phyloP scores from a whole-genome alignment of 2,113 vertebrate genomes.

The Nesogale talazaci region DNA sequence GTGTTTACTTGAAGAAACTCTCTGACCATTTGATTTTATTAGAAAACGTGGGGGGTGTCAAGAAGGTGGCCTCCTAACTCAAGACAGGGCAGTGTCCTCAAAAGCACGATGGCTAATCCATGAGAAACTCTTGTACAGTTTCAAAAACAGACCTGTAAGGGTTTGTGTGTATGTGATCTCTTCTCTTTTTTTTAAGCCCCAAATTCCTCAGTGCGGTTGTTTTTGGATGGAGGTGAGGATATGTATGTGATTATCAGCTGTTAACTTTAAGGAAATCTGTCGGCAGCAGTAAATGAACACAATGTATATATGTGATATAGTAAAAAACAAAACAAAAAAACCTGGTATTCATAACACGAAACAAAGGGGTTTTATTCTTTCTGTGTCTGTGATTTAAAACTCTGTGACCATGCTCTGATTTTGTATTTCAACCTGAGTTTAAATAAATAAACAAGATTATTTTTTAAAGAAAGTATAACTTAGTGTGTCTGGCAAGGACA shows the following conservation, averaged over 20 bases:
- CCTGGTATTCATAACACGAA: slow-evolving; percentile 72
- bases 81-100: slow-evolving; percentile 42
- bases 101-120: slow-evolving; percentile 17
- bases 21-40: slow-evolving; percentile 72
- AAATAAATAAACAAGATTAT: slow-evolving; percentile 75
- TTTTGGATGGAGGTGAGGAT: slow-evolving; percentile 69
- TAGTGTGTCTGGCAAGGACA: slow-evolving; percentile 75
- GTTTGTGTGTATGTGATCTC: slow-evolving; percentile 46
- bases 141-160: slow-evolving; percentile 48
- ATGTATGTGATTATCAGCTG: slow-evolving; percentile 62
- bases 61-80: slow-evolving; percentile 54
- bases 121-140: slow-evolving; percentile 52
- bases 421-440: slow-evolving; percentile 79
- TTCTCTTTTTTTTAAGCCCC: slow-evolving; percentile 41
- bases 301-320: slow-evolving; percentile 79
- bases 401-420: slow-evolving; percentile 72
- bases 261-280: slow-evolving; percentile 68
- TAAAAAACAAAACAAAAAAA: slow-evolving; percentile 65
- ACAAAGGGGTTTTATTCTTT: slow-evolving; percentile 76
- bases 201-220: slow-evolving; percentile 62
- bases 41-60: slow-evolving; percentile 41
- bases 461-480: slow-evolving; percentile 77
- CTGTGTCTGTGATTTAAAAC: slow-evolving; percentile 78
- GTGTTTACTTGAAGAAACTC: slow-evolving; percentile 78
- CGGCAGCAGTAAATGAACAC: slow-evolving; percentile 63